Evolutionary conservation across 1,140 invertebrate species (phyloP).

Genomic region (Eriosoma lanigerum): DNA sequence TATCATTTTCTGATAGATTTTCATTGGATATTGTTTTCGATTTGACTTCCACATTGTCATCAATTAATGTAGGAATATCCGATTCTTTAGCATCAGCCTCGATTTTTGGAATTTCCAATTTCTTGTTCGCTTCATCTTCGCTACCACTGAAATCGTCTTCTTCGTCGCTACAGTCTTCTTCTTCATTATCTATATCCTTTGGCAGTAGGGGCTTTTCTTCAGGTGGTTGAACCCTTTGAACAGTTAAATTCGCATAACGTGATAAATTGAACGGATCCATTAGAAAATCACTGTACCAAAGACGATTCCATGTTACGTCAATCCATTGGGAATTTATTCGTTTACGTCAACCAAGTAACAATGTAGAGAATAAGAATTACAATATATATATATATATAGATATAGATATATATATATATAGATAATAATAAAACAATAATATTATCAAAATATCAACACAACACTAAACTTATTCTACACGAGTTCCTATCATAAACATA

Average conservation of each 20-base stretch:
- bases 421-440: conserved; percentile 45
- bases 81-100: conserved; percentile 13
- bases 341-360: conserved; percentile 1
- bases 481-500: conserved; percentile 23
- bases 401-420: conserved; percentile 1
- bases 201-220: conserved; percentile 53
- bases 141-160: conserved; percentile 23
- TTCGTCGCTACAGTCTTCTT: conserved; percentile 23
- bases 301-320: conserved; percentile 2
- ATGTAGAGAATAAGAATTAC: background rate
- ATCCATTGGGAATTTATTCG: conserved; percentile 1
- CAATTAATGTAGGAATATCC: background rate
- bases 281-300: conserved; percentile 1
- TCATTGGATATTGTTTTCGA: background rate
- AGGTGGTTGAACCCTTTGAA: conserved; percentile 59
- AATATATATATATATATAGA: background rate
- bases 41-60: conserved; percentile 30
- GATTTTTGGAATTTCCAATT: background rate
- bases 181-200: conserved; percentile 17
- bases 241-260: conserved; percentile 62
- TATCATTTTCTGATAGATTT: conserved; percentile 40
- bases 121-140: conserved; percentile 22
- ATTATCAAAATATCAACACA: conserved; percentile 44
- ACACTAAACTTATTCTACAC: conserved; percentile 7
- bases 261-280: conserved; percentile 59